These are phyloP conservation scores for Halichoerus grypus DNA, from an alignment of 2,113 vertebrate genomes.

Conservation along the genomic window DNA sequence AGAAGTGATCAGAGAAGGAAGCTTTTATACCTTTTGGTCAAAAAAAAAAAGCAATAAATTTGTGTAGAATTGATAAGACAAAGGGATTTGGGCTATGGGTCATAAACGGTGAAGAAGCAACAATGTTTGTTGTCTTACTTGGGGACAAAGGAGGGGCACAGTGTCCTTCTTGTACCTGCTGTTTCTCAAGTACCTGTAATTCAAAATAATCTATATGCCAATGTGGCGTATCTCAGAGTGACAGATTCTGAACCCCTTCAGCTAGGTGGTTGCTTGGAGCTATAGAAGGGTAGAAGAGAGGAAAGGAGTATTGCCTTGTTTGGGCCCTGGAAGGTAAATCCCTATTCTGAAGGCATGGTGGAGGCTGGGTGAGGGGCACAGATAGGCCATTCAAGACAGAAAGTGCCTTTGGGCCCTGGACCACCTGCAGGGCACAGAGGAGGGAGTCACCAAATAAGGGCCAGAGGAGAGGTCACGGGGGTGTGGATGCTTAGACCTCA, in stretches of 20 bases:
- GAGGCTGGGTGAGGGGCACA: neutral
- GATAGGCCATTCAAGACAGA: neutral
- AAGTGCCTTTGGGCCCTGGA: neutral
- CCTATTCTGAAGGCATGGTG: neutral
- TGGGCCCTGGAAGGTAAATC: neutral
- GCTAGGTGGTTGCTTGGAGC: neutral
- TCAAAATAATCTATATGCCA: neutral
- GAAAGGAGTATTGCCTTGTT: neutral
- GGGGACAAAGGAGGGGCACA: neutral
- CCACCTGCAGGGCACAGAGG: too few relatives aligned
- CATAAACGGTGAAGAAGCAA: too few relatives aligned
- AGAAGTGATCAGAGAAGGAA: neutral
- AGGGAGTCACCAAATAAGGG: neutral
- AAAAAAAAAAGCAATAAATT: neutral
- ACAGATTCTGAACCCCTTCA: neutral
- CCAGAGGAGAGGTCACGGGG: accelerated
- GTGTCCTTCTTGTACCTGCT: neutral
- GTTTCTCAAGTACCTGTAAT: neutral
- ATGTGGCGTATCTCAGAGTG: neutral
- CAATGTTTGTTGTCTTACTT: neutral
- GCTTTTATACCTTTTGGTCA: neutral
- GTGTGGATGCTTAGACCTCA: neutral
- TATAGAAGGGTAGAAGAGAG: neutral
- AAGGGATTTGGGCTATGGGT: neutral
- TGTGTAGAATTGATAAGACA: neutral